Conservation (phyloP, 1,140 invertebrate genomes). For the Brachionus rubens region DNA sequence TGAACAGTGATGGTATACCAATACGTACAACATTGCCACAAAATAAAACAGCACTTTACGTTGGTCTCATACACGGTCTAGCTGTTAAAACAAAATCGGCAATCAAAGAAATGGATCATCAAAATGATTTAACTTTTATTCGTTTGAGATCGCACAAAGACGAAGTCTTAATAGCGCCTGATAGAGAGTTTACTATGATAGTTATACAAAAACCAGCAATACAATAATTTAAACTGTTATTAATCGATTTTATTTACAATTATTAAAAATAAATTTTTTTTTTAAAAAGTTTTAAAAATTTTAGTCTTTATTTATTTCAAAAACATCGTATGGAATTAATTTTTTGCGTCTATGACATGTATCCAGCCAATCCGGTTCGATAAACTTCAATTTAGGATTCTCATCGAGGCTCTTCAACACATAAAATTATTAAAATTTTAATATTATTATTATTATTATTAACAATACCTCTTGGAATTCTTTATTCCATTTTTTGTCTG, state of each 20-base stretch:
- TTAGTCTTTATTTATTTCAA: slow-evolving; percentile 28
- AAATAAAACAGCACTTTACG: background rate
- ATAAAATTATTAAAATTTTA: background rate
- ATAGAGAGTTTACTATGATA: slow-evolving; percentile 53
- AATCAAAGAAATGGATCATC: slow-evolving; percentile 89
- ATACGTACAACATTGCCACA: slow-evolving; percentile 31
- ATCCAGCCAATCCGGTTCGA: slow-evolving; percentile 21
- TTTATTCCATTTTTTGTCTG: slow-evolving; percentile 39
- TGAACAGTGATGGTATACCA: slow-evolving; percentile 73
- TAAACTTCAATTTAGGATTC: slow-evolving; percentile 34
- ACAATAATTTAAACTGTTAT: background rate
- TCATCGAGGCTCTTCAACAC: background rate
- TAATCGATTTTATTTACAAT: slow-evolving; percentile 2
- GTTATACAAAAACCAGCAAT: slow-evolving; percentile 42
- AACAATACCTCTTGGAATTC: slow-evolving; percentile 24
- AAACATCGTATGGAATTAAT: background rate
- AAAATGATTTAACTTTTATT: slow-evolving; percentile 92
- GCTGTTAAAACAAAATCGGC: slow-evolving; percentile 75
- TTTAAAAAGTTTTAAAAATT: background rate
- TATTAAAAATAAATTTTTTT: too few species aligned
- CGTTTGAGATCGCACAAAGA: slow-evolving; percentile 91
- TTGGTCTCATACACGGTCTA: slow-evolving; percentile 12
- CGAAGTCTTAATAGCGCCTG: slow-evolving; percentile 92
- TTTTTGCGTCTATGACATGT: slow-evolving; percentile 6
- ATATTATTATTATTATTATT: background rate